Evolutionary conservation across 2,888 invertebrate genomes (phyloP).

Genomic region (Drosophila kuntzei): DNA sequence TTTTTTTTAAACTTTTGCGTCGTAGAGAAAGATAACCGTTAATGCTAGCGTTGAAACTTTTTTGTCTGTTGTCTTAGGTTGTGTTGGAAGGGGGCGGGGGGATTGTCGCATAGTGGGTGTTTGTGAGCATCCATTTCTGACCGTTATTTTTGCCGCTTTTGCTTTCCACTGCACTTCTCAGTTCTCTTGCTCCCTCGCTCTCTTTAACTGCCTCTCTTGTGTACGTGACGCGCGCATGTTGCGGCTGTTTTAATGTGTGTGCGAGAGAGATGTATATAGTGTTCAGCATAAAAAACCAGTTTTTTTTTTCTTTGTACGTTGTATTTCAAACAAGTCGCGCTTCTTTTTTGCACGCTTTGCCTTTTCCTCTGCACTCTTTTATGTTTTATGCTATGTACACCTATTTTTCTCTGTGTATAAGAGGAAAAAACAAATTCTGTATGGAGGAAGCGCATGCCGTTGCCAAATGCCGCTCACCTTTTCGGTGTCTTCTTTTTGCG

Average conservation of each 20-base stretch:
- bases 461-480: slow-evolving; percentile 68
- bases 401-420: slow-evolving; percentile 48
- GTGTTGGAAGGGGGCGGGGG: slow-evolving; percentile 19
- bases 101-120: slow-evolving; percentile 51
- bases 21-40: slow-evolving; percentile 39
- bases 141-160: slow-evolving; percentile 72
- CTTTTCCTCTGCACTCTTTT: slow-evolving; percentile 53
- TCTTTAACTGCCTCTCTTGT: slow-evolving; percentile 23
- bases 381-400: slow-evolving; percentile 59
- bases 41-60: slow-evolving; percentile 25
- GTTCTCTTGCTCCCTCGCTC: slow-evolving; percentile 23
- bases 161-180: slow-evolving; percentile 50
- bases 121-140: slow-evolving; percentile 55
- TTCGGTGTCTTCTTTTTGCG: slow-evolving; percentile 66
- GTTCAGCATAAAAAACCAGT: slow-evolving; percentile 66
- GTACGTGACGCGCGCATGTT: slow-evolving; percentile 49
- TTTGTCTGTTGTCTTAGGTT: slow-evolving; percentile 73
- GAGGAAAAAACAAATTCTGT: slow-evolving; percentile 34
- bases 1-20: slow-evolving; percentile 38
- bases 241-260: slow-evolving; percentile 11
- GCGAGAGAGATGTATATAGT: slow-evolving; percentile 57
- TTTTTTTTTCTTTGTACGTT: slow-evolving; percentile 55
- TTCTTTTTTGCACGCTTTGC: slow-evolving; percentile 66
- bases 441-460: slow-evolving; percentile 42
- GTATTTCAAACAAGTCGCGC: slow-evolving; percentile 73